Percentiles rank a stretch among this genome's conserved stretches.
phyloP scores from a whole-genome alignment of 2,113 vertebrate species.

The Okapia johnstoni region DNA sequence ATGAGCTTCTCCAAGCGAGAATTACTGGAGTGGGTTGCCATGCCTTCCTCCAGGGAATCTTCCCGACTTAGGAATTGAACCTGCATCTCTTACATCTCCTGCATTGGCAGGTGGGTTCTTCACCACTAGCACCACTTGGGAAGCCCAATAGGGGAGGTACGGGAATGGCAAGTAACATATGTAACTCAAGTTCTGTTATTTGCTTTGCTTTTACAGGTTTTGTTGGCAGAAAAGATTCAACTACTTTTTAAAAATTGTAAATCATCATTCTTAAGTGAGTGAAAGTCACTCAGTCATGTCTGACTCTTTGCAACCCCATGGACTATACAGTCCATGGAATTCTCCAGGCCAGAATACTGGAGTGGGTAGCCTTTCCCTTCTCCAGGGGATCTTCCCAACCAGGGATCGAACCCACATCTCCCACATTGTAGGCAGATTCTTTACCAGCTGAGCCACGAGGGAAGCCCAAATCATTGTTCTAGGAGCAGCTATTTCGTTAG shows the following conservation, averaged over 20 bases:
- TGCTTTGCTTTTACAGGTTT: neutral
- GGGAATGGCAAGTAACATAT: neutral
- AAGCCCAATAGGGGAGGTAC: neutral
- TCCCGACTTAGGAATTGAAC: neutral
- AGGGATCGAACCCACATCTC: neutral
- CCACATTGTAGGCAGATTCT: rapidly evolving
- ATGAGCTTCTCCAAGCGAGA: neutral
- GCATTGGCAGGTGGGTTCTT: neutral
- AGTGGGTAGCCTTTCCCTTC: neutral
- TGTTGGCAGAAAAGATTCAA: neutral
- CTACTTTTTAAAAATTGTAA: neutral
- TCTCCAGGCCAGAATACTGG: neutral
- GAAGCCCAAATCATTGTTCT: neutral
- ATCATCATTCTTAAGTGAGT: neutral
- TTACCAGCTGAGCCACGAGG: neutral
- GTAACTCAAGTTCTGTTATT: neutral
- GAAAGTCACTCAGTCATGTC: neutral
- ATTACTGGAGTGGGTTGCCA: neutral
- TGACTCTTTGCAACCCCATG: rapidly evolving
- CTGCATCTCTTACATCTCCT: neutral
- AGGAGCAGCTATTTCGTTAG: neutral
- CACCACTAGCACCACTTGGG: rapidly evolving
- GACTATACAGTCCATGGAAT: neutral
- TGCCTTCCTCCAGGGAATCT: neutral
- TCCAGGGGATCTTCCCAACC: neutral